These are phyloP conservation scores for Standfussiana lucernea DNA, from an alignment of 2,888 invertebrate species.

Conservation along the genomic window DNA sequence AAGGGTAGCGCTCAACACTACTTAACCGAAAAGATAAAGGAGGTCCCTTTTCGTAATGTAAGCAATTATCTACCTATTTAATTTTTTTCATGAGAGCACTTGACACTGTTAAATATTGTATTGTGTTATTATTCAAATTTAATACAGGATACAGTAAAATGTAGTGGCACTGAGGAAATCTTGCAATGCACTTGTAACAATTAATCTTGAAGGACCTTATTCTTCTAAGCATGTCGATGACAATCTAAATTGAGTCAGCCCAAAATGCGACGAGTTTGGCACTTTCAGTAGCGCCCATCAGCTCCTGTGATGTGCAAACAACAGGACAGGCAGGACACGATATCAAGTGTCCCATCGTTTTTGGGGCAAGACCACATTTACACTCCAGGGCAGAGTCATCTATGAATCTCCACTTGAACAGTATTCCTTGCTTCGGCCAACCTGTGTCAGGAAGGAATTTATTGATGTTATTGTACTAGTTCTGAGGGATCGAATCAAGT, in stretches of 20 bases:
- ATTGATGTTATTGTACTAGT: not conserved
- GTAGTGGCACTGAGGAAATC: not conserved
- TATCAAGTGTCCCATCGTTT: not conserved
- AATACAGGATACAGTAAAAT: not conserved
- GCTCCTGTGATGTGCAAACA: not conserved
- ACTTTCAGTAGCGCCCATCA: not conserved
- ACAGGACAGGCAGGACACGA: not conserved
- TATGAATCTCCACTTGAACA: too few relatives aligned
- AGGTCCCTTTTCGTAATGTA: slow-evolving; percentile 48
- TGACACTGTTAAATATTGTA: slow-evolving; percentile 10
- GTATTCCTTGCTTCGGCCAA: not conserved
- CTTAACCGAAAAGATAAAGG: slow-evolving; percentile 49
- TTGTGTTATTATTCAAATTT: not conserved
- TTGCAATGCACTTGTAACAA: not conserved
- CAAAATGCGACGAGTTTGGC: not conserved
- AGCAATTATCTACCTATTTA: slow-evolving; percentile 50
- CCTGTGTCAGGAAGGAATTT: not conserved
- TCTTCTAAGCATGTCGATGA: not conserved
- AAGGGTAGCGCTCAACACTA: slow-evolving; percentile 42
- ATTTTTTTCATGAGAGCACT: slow-evolving; percentile 25
- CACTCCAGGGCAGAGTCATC: not conserved
- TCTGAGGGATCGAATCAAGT: not conserved
- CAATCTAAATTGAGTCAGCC: not conserved
- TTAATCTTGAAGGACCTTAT: not conserved
- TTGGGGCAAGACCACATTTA: not conserved